These are phyloP conservation scores for Nasonia giraulti DNA, from an alignment of 1,140 invertebrate species.

Conservation along the genomic window DNA sequence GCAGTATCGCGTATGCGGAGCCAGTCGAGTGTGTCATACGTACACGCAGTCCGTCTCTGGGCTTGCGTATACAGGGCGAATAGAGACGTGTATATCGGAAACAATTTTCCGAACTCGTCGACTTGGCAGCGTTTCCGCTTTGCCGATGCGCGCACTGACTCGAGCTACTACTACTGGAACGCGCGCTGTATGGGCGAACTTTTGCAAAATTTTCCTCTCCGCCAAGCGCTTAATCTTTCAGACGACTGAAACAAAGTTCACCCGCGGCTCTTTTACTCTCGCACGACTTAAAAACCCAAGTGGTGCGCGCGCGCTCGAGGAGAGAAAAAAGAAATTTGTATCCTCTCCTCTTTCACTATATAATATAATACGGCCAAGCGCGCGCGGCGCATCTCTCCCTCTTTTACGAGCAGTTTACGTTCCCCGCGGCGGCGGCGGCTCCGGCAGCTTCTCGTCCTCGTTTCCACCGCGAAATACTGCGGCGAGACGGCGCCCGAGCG, in stretches of 20 bases:
- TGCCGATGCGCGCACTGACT: no score
- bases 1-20: no score
- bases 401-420: slow-evolving; percentile 3
- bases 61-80: no score
- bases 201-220: no score
- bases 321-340: neutral
- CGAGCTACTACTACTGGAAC: no score
- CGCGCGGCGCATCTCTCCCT: neutral
- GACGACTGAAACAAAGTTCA: neutral
- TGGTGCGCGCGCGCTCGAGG: neutral
- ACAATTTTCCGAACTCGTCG: no score
- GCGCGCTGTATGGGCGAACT: no score
- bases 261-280: neutral
- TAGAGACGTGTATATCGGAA: no score
- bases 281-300: neutral
- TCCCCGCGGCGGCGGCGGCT: neutral
- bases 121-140: no score
- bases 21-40: no score
- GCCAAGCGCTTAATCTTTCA: neutral
- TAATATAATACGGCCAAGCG: neutral
- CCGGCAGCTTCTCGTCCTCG: neutral
- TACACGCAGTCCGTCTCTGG: no score
- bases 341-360: slow-evolving; percentile 3
- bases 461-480: slow-evolving; percentile 13
- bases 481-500: neutral